These are phyloP conservation scores for Nannoperca australis DNA, from an alignment of 2,797 vertebrate genomes.

Conservation along the genomic window DNA sequence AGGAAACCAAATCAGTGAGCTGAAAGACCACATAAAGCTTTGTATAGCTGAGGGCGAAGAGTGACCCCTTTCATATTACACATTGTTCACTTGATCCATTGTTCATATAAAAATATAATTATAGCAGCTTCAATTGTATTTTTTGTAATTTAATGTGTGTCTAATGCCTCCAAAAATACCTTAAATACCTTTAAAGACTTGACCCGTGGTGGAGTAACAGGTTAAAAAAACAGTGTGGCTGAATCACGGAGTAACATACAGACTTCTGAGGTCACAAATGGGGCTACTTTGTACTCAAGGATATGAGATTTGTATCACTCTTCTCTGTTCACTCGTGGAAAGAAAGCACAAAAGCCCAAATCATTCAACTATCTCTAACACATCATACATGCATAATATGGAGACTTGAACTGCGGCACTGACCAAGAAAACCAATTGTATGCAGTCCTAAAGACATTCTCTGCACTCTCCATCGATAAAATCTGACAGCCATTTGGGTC, in stretches of 20 bases:
- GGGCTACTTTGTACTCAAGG: not conserved
- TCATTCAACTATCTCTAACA: not conserved
- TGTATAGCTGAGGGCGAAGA: too few relatives aligned
- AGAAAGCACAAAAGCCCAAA: not conserved
- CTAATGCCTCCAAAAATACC: not conserved
- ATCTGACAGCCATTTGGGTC: conserved; percentile 24
- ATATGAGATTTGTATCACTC: not conserved
- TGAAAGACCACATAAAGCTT: not conserved
- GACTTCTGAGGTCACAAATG: conserved; percentile 4
- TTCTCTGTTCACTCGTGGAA: not conserved
- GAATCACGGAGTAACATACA: not conserved
- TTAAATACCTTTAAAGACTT: not conserved
- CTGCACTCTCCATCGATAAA: not conserved
- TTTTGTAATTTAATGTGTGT: not conserved
- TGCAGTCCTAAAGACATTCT: conserved; percentile 4
- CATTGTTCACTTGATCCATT: not conserved
- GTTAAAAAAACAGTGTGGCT: not conserved
- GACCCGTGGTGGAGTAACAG: not conserved
- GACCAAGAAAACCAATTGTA: not conserved
- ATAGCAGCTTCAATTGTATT: not conserved
- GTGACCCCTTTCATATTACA: not conserved
- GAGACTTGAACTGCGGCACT: not conserved
- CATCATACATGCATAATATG: not conserved
- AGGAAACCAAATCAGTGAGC: not conserved
- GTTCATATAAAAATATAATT: conserved; percentile 2